Conservation (phyloP, 2,113 vertebrate genomes). For the Laticauda colubrina region DNA sequence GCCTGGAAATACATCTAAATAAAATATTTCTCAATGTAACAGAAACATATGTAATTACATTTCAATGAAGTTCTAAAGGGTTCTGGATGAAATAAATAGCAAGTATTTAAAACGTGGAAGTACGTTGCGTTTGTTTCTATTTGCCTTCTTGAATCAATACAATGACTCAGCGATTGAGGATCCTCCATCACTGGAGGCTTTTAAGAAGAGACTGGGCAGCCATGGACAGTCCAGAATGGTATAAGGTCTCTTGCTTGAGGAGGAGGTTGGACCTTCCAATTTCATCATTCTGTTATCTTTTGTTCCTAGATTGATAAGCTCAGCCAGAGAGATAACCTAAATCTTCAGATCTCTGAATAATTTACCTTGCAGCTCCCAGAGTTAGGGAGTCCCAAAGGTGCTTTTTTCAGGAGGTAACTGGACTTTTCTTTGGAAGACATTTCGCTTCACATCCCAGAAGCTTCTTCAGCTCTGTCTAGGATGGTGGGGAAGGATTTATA, state of each 20-base stretch:
- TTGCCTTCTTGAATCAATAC: not conserved
- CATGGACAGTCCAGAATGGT: too few relatives aligned
- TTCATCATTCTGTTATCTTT: not conserved
- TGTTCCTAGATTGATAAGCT: not conserved
- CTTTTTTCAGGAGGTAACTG: too few relatives aligned
- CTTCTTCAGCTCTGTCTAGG: too few relatives aligned
- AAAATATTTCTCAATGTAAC: not conserved
- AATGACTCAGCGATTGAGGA: not conserved
- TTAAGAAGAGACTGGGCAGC: too few relatives aligned
- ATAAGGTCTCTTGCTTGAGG: too few relatives aligned
- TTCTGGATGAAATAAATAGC: not conserved
- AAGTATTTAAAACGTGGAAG: not conserved
- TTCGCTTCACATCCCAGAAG: too few relatives aligned
- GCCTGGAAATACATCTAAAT: not conserved
- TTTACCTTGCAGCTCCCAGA: not conserved
- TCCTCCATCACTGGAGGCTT: too few relatives aligned
- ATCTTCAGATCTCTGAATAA: not conserved
- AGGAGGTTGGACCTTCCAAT: too few relatives aligned
- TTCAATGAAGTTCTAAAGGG: not conserved
- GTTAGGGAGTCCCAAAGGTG: not conserved
- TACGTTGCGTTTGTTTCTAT: not conserved
- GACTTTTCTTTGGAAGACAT: too few relatives aligned
- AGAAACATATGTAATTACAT: not conserved
- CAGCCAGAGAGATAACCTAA: not conserved
- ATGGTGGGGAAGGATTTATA: too few relatives aligned